Evolutionary conservation across 2,888 invertebrate genomes (phyloP).

Genomic region (Lasioglossum morio): DNA sequence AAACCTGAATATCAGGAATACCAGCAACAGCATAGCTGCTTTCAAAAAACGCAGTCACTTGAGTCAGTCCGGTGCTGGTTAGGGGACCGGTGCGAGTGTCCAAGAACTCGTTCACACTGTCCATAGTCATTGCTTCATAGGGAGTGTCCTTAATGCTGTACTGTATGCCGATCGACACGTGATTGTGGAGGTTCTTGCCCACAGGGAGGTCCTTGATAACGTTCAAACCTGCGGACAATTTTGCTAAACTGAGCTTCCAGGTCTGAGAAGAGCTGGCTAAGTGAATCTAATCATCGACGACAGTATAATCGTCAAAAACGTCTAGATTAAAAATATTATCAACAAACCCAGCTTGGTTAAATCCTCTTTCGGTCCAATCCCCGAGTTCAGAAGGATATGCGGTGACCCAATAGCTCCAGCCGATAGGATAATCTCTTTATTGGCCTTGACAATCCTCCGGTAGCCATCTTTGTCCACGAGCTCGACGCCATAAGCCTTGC

Average conservation of each 20-base stretch:
- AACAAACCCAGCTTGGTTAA: constrained; percentile 77
- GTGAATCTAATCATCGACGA: neutral
- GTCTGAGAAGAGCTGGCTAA: neutral
- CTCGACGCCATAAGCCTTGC: constrained; percentile 87
- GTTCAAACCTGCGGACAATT: constrained; percentile 58
- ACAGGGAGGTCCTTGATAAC: constrained; percentile 79
- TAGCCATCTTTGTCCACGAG: constrained; percentile 83
- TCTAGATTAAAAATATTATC: neutral
- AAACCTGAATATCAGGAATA: constrained; percentile 83
- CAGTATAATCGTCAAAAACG: neutral
- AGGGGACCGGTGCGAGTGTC: constrained; percentile 81
- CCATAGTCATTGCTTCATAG: constrained; percentile 77
- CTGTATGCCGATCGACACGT: constrained; percentile 80
- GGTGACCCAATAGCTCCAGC: constrained; percentile 86
- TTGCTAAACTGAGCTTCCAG: neutral
- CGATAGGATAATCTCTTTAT: constrained; percentile 86
- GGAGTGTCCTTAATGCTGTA: constrained; percentile 77
- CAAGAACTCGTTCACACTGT: constrained; percentile 81
- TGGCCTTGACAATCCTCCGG: constrained; percentile 81
- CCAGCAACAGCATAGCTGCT: constrained; percentile 79
- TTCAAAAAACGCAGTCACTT: constrained; percentile 83
- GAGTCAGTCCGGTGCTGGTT: constrained; percentile 84
- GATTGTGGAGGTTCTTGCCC: constrained; percentile 82
- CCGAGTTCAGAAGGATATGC: constrained; percentile 86
- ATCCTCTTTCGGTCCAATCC: constrained; percentile 85